Percentiles rank a stretch among this genome's conserved stretches.
Conservation (phyloP, 1,140 invertebrate species). For the Dendrolimus punctatus region DNA sequence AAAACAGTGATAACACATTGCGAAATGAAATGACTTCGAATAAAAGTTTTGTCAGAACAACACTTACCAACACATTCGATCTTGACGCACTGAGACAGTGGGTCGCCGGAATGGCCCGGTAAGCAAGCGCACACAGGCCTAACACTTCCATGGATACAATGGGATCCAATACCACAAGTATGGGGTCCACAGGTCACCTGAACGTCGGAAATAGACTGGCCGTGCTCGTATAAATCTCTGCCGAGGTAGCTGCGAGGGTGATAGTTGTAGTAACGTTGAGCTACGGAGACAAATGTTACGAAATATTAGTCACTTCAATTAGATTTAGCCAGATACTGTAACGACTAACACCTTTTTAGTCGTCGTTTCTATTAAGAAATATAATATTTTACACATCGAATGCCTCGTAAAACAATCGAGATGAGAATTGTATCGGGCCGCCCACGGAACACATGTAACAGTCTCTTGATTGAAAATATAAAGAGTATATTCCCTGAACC, state of each 20-base stretch:
- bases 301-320: too few relatives aligned
- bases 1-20: too few relatives aligned
- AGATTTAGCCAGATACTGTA: too few relatives aligned
- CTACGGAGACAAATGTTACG: slow-evolving; percentile 17
- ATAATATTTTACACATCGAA: too few relatives aligned
- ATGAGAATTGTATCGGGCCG: too few relatives aligned
- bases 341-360: too few relatives aligned
- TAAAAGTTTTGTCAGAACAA: not conserved
- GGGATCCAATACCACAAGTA: slow-evolving; percentile 76
- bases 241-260: slow-evolving; percentile 37
- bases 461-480: too few relatives aligned
- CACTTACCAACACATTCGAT: slow-evolving; percentile 76
- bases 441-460: too few relatives aligned
- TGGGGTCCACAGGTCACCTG: slow-evolving; percentile 50
- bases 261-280: slow-evolving; percentile 53
- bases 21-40: too few relatives aligned
- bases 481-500: too few relatives aligned
- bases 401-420: too few relatives aligned
- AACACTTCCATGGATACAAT: slow-evolving; percentile 74
- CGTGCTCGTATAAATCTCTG: slow-evolving; percentile 49
- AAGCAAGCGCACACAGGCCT: slow-evolving; percentile 81
- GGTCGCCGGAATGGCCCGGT: slow-evolving; percentile 81
- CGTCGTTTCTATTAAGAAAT: too few relatives aligned
- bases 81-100: slow-evolving; percentile 75
- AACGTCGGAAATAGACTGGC: slow-evolving; percentile 56